Base-by-base conservation (phyloP, 2,888 invertebrate genomes). In the Ophion ventricosus region DNA sequence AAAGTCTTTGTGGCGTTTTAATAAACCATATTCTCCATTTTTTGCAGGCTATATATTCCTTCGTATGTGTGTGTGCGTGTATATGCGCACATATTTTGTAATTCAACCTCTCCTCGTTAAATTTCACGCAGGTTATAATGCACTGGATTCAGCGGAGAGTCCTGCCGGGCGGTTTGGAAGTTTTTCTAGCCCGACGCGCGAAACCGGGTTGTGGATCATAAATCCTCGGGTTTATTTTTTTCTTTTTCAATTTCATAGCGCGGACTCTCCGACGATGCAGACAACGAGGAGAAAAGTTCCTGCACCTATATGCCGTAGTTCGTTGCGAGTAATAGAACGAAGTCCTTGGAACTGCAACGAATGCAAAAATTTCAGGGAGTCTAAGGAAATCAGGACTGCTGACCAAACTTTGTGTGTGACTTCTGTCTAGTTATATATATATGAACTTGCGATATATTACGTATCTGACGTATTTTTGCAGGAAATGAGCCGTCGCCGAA, bases 341-440 rank as follows among this genome's bases (percentile, higher is more conserved):
- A 66, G 73, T 82, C 61, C 74, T 63, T n/a, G 67, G 87, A 89
- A 89, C 87, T 89, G 90, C 89, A 87, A 80, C 89, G 89, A 89
- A 86, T 87, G 90, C 90, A 87, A 79, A 88, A 89, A 89, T 88
- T 89, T 87, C 86, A 85, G 87, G 88, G 87, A 85, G 85, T 11
- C 26, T 87, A 74, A 83, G 74, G 86, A 87, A 88, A 89, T 88
- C 87, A 83, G 86, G 87, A 89, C 87, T 88, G 90, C 89, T 89
- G 89, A 88, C 88, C 87, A 81, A 86, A 89, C 89, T 86, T 84
- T 85, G 56, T 66, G 56, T 66, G 86, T 86, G 82, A 88, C 87
- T 83, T 26, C 29, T 17, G 23, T 59, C 14, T 25, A 59, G 20
- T 43, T 10, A 40, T 23, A 35, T 11, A 35, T 35, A 40, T 35